phyloP scores from a whole-genome alignment of 2,888 invertebrate species.

The Halictus ligatus region DNA sequence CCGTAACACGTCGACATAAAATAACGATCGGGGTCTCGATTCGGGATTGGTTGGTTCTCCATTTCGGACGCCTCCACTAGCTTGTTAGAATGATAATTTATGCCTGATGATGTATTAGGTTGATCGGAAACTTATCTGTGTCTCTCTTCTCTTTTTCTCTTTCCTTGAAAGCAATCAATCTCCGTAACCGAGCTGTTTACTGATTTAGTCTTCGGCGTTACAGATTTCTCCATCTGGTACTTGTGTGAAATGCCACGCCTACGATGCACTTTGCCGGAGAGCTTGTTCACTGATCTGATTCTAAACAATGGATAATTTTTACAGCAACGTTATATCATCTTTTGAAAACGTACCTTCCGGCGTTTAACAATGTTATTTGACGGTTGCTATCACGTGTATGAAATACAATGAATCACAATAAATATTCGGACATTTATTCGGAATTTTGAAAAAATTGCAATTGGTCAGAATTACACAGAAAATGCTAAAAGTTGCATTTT shows the following conservation, averaged over 20 bases:
- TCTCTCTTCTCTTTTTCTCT: not conserved
- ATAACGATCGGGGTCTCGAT: constrained; percentile 40
- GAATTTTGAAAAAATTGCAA: too few species aligned
- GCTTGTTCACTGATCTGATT: not conserved
- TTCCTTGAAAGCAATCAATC: not conserved
- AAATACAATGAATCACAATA: not conserved
- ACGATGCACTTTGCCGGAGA: not conserved
- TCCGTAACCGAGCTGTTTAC: constrained; percentile 1
- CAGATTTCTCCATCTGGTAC: not conserved
- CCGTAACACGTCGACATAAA: constrained; percentile 48
- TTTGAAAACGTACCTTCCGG: not conserved
- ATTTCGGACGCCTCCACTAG: constrained; percentile 40
- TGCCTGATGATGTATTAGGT: constrained; percentile 40
- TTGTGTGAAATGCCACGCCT: constrained; percentile 5
- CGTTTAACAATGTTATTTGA: not conserved
- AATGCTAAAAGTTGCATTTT: too few species aligned
- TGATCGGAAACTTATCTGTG: not conserved
- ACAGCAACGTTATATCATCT: not conserved
- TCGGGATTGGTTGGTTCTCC: constrained; percentile 36
- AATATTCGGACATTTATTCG: too few species aligned
- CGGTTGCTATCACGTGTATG: not conserved
- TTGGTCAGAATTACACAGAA: too few species aligned
- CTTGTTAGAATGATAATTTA: constrained; percentile 58
- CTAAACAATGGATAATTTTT: not conserved
- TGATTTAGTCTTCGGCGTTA: not conserved